These are phyloP conservation scores for Epinotia nisella DNA, from an alignment of 2,888 invertebrate genomes.

Conservation along the genomic window DNA sequence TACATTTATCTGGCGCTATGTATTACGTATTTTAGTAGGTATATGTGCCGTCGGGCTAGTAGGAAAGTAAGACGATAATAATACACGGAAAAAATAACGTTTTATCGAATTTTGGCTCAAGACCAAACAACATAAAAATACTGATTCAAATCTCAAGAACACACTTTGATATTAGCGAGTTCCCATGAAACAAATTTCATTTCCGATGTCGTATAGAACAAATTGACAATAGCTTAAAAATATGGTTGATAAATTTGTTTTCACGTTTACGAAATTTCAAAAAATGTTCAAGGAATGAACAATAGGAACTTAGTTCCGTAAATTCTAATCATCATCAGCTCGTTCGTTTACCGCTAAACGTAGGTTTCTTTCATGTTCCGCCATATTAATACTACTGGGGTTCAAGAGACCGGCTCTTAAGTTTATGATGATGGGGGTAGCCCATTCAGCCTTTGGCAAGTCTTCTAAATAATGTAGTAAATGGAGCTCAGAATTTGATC, in stretches of 20 bases:
- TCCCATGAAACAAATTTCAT: conserved; percentile 35
- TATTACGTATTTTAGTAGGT: conserved; percentile 58
- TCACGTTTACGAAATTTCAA: no score
- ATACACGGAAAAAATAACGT: conserved; percentile 66
- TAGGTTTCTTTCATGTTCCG: no score
- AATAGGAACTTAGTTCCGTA: background rate
- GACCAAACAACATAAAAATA: conserved; percentile 49
- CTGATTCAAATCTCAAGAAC: conserved; percentile 44
- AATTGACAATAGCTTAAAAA: conserved; percentile 1
- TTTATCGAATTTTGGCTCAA: conserved; percentile 74
- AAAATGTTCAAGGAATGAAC: background rate
- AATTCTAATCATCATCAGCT: background rate
- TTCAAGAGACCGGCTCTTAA: no score
- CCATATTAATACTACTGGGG: no score
- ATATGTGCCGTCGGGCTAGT: conserved; percentile 57
- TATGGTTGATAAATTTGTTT: background rate
- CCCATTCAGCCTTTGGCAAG: no score
- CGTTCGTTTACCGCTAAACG: background rate
- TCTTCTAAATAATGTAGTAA: no score
- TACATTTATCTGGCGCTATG: conserved; percentile 49
- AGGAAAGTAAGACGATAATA: conserved; percentile 60
- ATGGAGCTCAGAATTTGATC: no score
- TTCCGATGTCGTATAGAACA: conserved; percentile 22
- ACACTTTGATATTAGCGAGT: conserved; percentile 41
- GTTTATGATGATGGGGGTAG: no score